Evolutionary conservation across 1,140 invertebrate genomes (phyloP).

Genomic region (Drosophila saltans): DNA sequence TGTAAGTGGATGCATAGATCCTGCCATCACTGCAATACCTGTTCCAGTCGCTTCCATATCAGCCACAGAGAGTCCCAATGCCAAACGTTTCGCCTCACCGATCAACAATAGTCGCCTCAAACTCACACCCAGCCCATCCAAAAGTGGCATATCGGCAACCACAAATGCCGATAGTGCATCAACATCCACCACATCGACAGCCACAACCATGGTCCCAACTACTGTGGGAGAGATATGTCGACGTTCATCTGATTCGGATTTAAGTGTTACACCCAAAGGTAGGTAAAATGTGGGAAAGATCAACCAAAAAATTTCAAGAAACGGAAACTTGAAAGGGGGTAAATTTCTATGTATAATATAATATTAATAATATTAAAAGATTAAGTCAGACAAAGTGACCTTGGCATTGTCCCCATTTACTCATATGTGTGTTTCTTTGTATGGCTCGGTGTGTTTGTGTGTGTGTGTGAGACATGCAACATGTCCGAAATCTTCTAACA

Average conservation of each 20-base stretch:
- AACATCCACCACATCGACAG: constrained; percentile 67
- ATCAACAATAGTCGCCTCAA: constrained; percentile 57
- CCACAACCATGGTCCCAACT: constrained; percentile 69
- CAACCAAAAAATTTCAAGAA: neutral
- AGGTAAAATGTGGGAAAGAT: constrained; percentile 55
- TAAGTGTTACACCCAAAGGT: constrained; percentile 97
- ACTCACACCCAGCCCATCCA: constrained; percentile 77
- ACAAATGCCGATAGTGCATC: constrained; percentile 72
- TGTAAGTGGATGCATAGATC: neutral
- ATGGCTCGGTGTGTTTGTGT: constrained; percentile 23
- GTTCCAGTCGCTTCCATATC: constrained; percentile 44
- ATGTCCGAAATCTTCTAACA: constrained; percentile 59
- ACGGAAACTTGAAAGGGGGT: neutral
- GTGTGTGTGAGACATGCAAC: constrained; percentile 36
- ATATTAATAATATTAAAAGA: neutral
- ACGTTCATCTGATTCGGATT: constrained; percentile 95
- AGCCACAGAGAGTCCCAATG: constrained; percentile 52
- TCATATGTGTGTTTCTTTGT: constrained; percentile 35
- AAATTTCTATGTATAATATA: neutral
- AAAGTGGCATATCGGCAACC: constrained; percentile 65
- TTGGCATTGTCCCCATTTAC: neutral
- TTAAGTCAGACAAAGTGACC: neutral
- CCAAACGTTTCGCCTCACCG: constrained; percentile 64
- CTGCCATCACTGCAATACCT: constrained; percentile 9
- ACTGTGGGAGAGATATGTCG: constrained; percentile 86